A percentile compares a stretch with the other conserved stretches of the same genome.
These are phyloP conservation scores for Diglossa cyanea DNA, from an alignment of 2,797 vertebrate genomes.

Conservation along the genomic window DNA sequence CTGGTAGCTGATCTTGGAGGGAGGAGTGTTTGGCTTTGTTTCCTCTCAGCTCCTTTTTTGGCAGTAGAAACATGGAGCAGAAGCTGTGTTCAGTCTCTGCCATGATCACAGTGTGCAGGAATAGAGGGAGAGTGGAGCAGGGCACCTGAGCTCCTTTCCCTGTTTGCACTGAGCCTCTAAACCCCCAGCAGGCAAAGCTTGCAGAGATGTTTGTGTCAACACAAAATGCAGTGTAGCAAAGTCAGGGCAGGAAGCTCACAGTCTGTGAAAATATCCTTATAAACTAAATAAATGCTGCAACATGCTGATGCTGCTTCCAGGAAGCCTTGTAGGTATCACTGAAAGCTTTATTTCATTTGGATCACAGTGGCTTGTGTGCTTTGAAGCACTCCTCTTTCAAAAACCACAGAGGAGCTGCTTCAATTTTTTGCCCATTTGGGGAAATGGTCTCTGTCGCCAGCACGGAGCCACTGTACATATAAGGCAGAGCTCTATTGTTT, in stretches of 20 bases:
- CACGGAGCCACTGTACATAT: constrained; percentile 27
- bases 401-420: constrained; percentile 23
- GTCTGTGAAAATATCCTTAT: neutral
- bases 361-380: neutral
- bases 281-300: neutral
- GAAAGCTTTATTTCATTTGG: neutral
- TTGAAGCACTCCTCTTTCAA: constrained; percentile 2
- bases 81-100: neutral
- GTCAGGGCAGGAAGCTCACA: neutral
- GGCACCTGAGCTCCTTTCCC: neutral
- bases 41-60: neutral
- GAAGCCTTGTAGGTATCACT: neutral
- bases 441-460: constrained; percentile 20
- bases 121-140: neutral
- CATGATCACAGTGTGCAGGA: fast-evolving
- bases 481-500: constrained; percentile 52
- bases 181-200: neutral
- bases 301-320: neutral
- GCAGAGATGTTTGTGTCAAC: neutral
- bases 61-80: neutral
- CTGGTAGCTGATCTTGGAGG: neutral
- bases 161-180: neutral
- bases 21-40: neutral
- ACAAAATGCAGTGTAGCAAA: neutral
- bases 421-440: constrained; percentile 72